Percentiles rank a stretch among this genome's conserved stretches.
Conservation (phyloP, 2,113 vertebrate species). For the Ceyx cyanopectus region DNA sequence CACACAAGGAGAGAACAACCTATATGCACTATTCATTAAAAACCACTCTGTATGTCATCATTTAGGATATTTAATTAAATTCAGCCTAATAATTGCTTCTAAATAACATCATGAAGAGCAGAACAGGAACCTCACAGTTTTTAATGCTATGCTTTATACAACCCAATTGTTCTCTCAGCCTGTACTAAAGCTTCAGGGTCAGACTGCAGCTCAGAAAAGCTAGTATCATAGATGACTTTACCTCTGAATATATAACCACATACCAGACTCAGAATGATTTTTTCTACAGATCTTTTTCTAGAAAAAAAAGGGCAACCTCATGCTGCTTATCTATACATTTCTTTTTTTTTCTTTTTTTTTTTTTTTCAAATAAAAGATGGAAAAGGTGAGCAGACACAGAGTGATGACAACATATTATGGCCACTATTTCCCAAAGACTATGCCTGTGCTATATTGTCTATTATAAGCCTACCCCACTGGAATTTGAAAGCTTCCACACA, state of each 20-base stretch:
- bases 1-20: background rate
- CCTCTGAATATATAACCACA: background rate
- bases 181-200: background rate
- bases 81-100: conserved; percentile 22
- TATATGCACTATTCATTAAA: background rate
- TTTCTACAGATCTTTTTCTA: background rate
- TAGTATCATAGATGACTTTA: background rate
- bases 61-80: background rate
- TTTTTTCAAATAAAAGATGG: background rate
- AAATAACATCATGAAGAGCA: background rate
- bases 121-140: background rate
- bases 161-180: background rate
- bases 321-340: background rate
- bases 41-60: background rate
- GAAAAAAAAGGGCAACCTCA: fast-evolving
- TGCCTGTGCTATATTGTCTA: background rate
- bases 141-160: background rate
- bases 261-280: background rate
- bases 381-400: background rate
- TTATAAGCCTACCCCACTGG: background rate
- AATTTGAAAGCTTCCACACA: background rate
- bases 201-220: background rate
- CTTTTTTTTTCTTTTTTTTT: background rate
- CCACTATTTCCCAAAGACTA: background rate
- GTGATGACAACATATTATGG: background rate